Conservation (phyloP, 2,113 vertebrate species). For the Solenodon paradoxus region DNA sequence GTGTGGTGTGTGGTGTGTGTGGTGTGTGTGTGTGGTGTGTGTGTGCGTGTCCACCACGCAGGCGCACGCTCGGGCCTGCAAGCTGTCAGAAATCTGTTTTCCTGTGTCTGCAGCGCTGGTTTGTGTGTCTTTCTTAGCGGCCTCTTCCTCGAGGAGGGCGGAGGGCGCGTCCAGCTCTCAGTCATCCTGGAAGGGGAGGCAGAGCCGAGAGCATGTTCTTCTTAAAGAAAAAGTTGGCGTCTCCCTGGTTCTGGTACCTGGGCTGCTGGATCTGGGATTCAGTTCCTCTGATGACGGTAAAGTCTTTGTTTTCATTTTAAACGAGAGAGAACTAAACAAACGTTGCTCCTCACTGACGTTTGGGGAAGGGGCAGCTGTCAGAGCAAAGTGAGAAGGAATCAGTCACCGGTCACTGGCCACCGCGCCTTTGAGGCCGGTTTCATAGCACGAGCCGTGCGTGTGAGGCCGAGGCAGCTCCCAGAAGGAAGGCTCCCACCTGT, state of each 20-base stretch:
- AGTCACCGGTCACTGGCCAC: neutral
- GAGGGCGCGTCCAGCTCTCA: neutral
- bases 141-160: no score
- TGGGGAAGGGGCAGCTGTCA: neutral
- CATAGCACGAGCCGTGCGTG: neutral
- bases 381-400: neutral
- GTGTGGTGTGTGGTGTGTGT: no score
- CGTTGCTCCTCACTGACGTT: neutral
- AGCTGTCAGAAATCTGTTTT: neutral
- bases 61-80: no score
- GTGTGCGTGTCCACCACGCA: no score
- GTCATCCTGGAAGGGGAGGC: no score
- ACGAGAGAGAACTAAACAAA: neutral
- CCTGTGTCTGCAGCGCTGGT: neutral
- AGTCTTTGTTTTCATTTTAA: neutral
- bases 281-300: neutral
- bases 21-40: neutral
- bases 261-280: neutral
- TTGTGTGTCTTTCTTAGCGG: neutral
- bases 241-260: neutral
- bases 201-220: neutral
- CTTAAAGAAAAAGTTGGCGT: neutral
- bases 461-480: neutral
- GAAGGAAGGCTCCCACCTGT: neutral
- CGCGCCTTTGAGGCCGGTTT: neutral